Percentiles rank a stretch among this genome's conserved stretches.
These are phyloP conservation scores for Dromococcyx pavoninus DNA, from an alignment of 2,797 vertebrate species.

Conservation along the genomic window DNA sequence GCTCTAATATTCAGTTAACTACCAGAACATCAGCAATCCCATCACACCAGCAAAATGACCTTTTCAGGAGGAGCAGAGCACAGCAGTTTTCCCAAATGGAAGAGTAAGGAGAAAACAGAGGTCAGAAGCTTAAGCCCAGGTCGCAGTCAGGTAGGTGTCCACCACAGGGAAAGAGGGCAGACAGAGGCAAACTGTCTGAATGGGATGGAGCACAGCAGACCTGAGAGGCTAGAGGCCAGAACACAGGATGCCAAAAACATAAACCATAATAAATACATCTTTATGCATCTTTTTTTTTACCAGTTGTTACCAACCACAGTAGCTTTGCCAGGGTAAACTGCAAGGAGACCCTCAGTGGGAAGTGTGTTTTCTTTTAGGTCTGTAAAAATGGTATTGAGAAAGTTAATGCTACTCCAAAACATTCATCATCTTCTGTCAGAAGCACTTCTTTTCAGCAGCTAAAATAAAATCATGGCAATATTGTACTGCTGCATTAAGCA, in stretches of 20 bases:
- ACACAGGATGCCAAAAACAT: not conserved
- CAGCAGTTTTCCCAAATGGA: fast-evolving
- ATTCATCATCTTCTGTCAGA: not conserved
- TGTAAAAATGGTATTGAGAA: not conserved
- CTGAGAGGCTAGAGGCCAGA: not conserved
- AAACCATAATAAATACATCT: not conserved
- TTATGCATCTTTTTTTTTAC: not conserved
- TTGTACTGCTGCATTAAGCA: not conserved
- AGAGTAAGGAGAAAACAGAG: not conserved
- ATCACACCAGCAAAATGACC: not conserved
- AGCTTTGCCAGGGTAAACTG: not conserved
- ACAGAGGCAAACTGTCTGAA: not conserved
- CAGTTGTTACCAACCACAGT: not conserved
- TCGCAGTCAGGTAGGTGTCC: fast-evolving
- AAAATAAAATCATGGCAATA: not conserved
- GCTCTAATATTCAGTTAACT: not conserved
- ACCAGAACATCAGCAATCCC: not conserved
- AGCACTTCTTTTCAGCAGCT: not conserved
- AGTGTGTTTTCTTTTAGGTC: not conserved
- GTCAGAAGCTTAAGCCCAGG: not conserved
- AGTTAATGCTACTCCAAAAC: not conserved
- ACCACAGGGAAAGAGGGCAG: not conserved
- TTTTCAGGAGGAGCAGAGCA: not conserved
- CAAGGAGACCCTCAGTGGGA: not conserved
- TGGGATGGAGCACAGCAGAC: not conserved